These are phyloP conservation scores for Eremobia ochroleuca DNA, from an alignment of 2,888 invertebrate genomes.

Conservation along the genomic window DNA sequence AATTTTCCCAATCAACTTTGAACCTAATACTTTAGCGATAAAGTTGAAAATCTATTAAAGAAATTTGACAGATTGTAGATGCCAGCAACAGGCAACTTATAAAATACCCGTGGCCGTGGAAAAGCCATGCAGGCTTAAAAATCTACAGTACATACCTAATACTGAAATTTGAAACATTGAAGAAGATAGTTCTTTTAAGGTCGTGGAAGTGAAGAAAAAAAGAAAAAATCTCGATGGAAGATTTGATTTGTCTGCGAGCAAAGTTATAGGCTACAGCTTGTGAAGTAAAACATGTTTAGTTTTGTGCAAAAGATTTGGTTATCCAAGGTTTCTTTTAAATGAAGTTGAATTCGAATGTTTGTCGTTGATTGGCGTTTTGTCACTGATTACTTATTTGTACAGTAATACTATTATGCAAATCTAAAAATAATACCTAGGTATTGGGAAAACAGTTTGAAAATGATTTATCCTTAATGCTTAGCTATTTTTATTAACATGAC, in stretches of 20 bases:
- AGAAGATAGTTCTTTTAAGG: not conserved
- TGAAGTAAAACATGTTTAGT: not conserved
- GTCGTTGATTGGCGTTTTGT: not conserved
- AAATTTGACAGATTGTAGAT: too few species aligned
- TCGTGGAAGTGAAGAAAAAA: not conserved
- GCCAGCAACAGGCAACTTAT: too few species aligned
- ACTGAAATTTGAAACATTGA: not conserved
- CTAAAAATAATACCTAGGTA: not conserved
- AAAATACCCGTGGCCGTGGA: too few species aligned
- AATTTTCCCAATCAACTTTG: too few species aligned
- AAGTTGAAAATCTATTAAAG: too few species aligned
- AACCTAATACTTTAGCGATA: too few species aligned
- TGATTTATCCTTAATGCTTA: not conserved
- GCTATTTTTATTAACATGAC: not conserved
- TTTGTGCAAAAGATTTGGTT: not conserved
- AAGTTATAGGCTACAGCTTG: not conserved
- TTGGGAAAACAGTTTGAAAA: not conserved
- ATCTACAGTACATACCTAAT: too few species aligned
- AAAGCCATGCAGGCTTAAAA: too few species aligned
- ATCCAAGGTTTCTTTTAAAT: not conserved
- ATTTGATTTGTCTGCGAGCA: not conserved
- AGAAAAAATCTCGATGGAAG: not conserved
- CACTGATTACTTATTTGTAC: not conserved
- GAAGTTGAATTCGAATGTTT: not conserved
- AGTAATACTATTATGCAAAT: slow-evolving; percentile 8